These are phyloP conservation scores for Danio kyathit DNA, from an alignment of 2,797 vertebrate genomes.

Conservation along the genomic window DNA sequence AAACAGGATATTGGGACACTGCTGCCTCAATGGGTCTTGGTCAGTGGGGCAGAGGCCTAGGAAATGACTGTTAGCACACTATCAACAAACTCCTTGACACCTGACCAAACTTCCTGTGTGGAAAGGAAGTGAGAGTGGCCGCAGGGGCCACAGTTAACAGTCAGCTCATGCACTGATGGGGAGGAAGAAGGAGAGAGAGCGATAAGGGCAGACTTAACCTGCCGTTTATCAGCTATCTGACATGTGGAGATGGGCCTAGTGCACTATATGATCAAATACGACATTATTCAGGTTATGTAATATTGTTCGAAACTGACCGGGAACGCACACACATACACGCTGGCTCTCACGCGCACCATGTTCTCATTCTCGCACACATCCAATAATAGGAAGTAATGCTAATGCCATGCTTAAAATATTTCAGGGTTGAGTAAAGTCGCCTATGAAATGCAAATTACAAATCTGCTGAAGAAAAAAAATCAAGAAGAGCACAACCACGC, in stretches of 20 bases:
- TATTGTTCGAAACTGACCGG: constrained; percentile 45
- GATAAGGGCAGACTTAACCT: constrained; percentile 53
- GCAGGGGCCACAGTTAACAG: constrained; percentile 68
- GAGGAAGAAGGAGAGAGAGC: constrained; percentile 52
- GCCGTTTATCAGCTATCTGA: constrained; percentile 46
- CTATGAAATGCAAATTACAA: constrained; percentile 67
- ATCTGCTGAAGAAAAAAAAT: constrained; percentile 60
- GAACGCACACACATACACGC: constrained; percentile 40
- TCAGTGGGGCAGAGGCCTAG: constrained; percentile 59
- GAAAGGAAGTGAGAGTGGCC: constrained; percentile 69
- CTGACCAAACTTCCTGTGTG: constrained; percentile 67
- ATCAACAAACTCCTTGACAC: constrained; percentile 63
- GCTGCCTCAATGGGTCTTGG: constrained; percentile 51
- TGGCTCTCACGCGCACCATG: not conserved
- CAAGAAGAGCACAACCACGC: constrained; percentile 57
- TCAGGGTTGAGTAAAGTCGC: constrained; percentile 63
- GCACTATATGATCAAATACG: constrained; percentile 47
- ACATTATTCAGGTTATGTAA: constrained; percentile 60
- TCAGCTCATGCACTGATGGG: constrained; percentile 42
- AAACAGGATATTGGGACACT: constrained; percentile 65
- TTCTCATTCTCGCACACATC: constrained; percentile 18
- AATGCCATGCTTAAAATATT: constrained; percentile 64
- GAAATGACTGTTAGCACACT: constrained; percentile 67
- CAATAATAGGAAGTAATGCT: constrained; percentile 55
- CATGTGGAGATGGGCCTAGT: constrained; percentile 33